Conservation (phyloP, 1,140 invertebrate genomes). For the Oreohelix idahoensis region DNA sequence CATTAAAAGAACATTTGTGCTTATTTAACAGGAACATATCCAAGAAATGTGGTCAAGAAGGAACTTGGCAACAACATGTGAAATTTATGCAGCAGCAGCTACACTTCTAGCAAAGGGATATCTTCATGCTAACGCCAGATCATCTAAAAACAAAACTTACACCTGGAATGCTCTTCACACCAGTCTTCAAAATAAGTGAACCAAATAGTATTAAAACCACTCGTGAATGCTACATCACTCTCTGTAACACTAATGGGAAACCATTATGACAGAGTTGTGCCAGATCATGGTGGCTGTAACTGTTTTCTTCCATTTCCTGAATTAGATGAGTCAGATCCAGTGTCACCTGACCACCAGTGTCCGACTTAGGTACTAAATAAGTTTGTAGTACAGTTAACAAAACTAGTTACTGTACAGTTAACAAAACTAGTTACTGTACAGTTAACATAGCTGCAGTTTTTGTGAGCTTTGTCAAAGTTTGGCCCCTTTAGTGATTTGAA, state of each 20-base stretch:
- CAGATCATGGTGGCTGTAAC: slow-evolving; percentile 51
- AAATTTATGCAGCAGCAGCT: slow-evolving; percentile 67
- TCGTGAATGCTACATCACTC: slow-evolving; percentile 56
- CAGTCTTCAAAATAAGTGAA: neutral
- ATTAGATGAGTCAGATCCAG: slow-evolving; percentile 44
- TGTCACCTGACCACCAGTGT: too few relatives aligned
- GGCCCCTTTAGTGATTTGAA: too few relatives aligned
- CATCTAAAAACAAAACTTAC: slow-evolving; percentile 54
- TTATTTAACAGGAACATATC: slow-evolving; percentile 49
- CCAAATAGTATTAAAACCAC: neutral
- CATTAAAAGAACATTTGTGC: neutral
- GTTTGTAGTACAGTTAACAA: too few relatives aligned
- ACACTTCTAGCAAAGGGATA: slow-evolving; percentile 59
- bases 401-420: too few relatives aligned
- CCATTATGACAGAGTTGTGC: slow-evolving; percentile 63
- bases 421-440: too few relatives aligned
- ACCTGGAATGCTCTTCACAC: slow-evolving; percentile 60
- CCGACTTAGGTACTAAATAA: too few relatives aligned
- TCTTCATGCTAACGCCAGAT: slow-evolving; percentile 64
- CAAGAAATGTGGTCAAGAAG: slow-evolving; percentile 52
- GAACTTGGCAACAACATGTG: slow-evolving; percentile 64
- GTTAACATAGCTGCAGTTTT: too few relatives aligned
- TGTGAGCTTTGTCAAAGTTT: too few relatives aligned
- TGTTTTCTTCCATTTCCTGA: slow-evolving; percentile 51
- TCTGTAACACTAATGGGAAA: slow-evolving; percentile 66